Evolutionary conservation across 1,140 invertebrate genomes (phyloP), one percentile per base, ranked within the genome.

Genomic region (Drosophila lacertosa): DNA sequence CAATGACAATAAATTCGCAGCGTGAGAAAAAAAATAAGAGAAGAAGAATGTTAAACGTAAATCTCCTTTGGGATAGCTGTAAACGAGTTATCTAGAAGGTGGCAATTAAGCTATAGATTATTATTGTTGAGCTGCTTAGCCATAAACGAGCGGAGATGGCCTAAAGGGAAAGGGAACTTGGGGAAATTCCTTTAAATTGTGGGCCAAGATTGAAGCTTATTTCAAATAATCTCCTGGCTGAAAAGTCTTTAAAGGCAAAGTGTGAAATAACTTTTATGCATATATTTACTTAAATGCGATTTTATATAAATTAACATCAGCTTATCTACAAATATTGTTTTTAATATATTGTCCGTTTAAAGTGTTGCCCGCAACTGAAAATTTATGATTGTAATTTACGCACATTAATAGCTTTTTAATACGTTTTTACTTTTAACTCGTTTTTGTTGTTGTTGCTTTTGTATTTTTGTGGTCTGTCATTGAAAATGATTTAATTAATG

Each of bases 401-500:
- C 32, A 64, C 59, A 64, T 70, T 65, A 70, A 70, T 65, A 57
- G 67, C 60, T 57, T 65, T 65, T 57, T 65, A 65, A 65, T 57
- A 39, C 32, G 35, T 29, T 37, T 13, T n/a, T 10, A 13, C 29
- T 47, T 33, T 57, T 57, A 18, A 29, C 33, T 29, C n/a, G 11
- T 32, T 58, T 50, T 66, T 47, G 40, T 44, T 42, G 2, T 39
- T 53, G 18, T 37, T 47, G 18, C 7, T 18, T n/a, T 13, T 15
- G 33, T 9, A 24, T n/a, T 18, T 39, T 39, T 42, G 65, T 54
- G 44, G 51, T 13, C 51, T 70, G 67, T 57, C 44, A 62, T 26
- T 60, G 55, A 33, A 60, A 62, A 32, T 60, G 44, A 74, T 77
- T 78, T 62, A 83, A 83, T 79, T 79, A 75, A 75, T 84, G 65